Percentiles rank a stretch among this genome's conserved stretches.
Evolutionary conservation across 92 coral and sea anemone species (phyloP).

Genomic region (Porites rus): DNA sequence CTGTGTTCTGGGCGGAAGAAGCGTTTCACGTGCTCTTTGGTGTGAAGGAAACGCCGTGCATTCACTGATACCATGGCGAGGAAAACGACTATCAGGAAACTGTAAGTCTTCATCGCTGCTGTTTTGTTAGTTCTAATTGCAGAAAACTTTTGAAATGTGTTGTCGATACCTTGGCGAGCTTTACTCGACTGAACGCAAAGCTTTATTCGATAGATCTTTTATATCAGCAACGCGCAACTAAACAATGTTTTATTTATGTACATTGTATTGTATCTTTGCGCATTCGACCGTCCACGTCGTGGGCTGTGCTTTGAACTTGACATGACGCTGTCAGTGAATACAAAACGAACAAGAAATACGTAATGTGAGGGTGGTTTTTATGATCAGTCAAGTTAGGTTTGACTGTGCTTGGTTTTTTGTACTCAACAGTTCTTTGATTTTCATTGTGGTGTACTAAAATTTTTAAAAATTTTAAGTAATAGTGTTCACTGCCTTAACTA

Average conservation of each 20-base stretch:
- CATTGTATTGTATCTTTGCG: neutral
- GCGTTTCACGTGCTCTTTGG: conserved; percentile 21
- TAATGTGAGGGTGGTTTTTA: neutral
- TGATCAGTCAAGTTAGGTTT: neutral
- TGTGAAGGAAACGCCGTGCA: conserved; percentile 1
- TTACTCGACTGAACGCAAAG: neutral
- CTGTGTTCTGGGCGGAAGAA: conserved; percentile 32
- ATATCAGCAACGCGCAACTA: conserved; percentile 31
- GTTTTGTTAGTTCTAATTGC: neutral
- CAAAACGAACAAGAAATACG: neutral
- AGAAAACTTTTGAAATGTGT: no score
- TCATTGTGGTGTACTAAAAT: neutral
- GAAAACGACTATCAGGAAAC: conserved; percentile 22
- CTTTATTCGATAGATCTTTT: conserved; percentile 3
- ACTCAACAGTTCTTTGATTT: no score
- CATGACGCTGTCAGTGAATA: neutral
- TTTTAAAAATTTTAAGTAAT: neutral
- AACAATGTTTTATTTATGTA: neutral
- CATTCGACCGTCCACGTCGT: neutral
- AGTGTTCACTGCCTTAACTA: neutral
- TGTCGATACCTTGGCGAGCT: neutral
- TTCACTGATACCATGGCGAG: conserved; percentile 7
- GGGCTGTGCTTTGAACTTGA: neutral
- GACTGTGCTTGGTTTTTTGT: neutral
- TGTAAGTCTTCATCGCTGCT: neutral